phyloP scores from a whole-genome alignment of 2,797 vertebrate species.

The Rallus crepitans region DNA sequence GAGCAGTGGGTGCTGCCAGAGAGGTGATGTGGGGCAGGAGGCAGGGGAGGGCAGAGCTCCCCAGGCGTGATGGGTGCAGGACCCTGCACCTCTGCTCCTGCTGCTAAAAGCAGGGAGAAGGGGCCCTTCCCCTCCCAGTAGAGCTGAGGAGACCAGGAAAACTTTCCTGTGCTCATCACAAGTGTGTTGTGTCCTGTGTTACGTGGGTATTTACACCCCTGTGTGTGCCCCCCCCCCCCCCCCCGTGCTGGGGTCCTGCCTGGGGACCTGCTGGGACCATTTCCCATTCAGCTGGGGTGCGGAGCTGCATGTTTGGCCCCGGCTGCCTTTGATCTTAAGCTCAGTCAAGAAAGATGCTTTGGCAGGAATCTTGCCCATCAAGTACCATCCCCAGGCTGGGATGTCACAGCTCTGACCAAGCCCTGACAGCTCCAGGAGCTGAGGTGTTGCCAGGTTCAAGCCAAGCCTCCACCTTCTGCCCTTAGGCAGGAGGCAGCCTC shows the following conservation, averaged over 20 bases:
- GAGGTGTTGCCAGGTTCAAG: not conserved
- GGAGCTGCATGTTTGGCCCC: not conserved
- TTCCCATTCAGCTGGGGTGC: accelerated
- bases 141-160: not conserved
- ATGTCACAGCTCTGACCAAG: conserved; percentile 36
- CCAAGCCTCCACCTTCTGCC: conserved; percentile 37
- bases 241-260: accelerated
- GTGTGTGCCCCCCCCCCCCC: not conserved
- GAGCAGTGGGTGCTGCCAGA: not conserved
- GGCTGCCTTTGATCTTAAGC: not conserved
- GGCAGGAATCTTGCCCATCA: conserved; percentile 59
- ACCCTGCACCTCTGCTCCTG: not conserved
- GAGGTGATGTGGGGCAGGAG: not conserved
- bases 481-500: not conserved
- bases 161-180: too few relatives aligned
- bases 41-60: not conserved
- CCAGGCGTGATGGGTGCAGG: accelerated
- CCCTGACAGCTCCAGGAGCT: conserved; percentile 30
- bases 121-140: not conserved
- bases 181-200: not conserved
- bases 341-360: conserved; percentile 21
- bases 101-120: not conserved
- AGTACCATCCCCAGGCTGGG: not conserved
- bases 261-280: not conserved
- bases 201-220: not conserved